Evolutionary conservation across 2,113 vertebrate genomes (phyloP), one percentile per base, ranked within the genome.

Genomic region (Steatornis caripensis): DNA sequence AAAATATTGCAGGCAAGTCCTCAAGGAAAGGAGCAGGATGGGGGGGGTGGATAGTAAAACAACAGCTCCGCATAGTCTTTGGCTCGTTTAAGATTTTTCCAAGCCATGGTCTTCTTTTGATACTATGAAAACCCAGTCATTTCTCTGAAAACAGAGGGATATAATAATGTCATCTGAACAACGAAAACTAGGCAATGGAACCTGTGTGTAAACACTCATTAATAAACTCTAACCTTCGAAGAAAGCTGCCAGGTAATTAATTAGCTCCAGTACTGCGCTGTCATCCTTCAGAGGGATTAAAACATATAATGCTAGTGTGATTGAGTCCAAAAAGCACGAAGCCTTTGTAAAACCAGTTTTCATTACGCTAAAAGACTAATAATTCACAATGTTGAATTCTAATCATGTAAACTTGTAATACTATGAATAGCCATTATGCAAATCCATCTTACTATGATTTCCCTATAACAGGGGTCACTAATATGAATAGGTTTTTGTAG

Each of bases 161-260:
- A 45, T 80, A 95, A 72, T 65, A 82, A 75, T 58, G 46, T 82
- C 95, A 94, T 84, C 39, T 84, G 70, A 88, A 86, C 30, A 23
- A 89, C 46, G 49, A 51, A 95, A 97, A 89, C 5, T 13, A 75
- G 55, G 87, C 80, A 91, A 53, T 83, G 49, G 84, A 84, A 94
- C 58, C 89, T 76, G 11, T 66, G 95, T 60, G 84, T 80, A 95
- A 93, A 97, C 91, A 71, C 57, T n/a, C 68, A 66, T 79, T 91
- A 92, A 57, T 87, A 94, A 93, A 87, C 69, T 64, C 66, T 15
- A 41, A 87, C 71, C 48, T 95, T 93, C 72, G 93, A 64, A 90
- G 84, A 90, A 97, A 90, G 43, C 89, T 89, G 89, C 90, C 90
- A 93, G 49, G 65, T 79, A 82, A 97, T 91, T 89, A 91, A 95